These are phyloP conservation scores for Terrapene triunguis DNA, from an alignment of 2,113 vertebrate genomes.

Conservation along the genomic window DNA sequence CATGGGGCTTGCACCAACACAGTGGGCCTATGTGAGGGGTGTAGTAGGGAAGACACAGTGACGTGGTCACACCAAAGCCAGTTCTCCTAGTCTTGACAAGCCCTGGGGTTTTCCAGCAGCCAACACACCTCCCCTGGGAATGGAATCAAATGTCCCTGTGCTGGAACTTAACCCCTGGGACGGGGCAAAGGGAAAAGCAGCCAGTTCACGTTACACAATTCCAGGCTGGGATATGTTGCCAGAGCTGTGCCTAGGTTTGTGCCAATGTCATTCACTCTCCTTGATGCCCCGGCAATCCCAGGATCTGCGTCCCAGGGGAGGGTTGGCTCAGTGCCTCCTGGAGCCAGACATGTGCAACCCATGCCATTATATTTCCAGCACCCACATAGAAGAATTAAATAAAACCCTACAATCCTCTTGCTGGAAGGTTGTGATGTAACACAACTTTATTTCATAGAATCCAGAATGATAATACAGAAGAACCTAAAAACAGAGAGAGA, in stretches of 20 bases:
- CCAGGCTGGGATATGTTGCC: not conserved
- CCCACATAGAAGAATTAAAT: not conserved
- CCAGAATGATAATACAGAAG: not conserved
- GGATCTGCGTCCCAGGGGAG: not conserved
- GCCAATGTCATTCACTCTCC: not conserved
- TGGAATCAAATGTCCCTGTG: not conserved
- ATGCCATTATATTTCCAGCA: not conserved
- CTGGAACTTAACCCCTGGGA: not conserved
- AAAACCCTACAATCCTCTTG: not conserved
- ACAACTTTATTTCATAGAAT: not conserved
- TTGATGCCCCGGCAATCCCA: not conserved
- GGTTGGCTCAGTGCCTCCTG: not conserved
- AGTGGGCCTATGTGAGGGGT: too few species aligned
- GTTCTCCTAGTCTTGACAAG: too few species aligned
- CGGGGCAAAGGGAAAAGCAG: not conserved
- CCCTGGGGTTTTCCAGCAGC: not conserved
- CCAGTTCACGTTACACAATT: not conserved
- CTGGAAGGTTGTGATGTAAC: not conserved
- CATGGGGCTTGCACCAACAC: not conserved
- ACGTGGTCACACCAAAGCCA: too few species aligned
- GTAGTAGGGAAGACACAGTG: not conserved
- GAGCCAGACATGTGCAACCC: too few species aligned
- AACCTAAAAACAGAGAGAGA: not conserved
- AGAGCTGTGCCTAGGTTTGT: not conserved
- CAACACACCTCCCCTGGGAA: not conserved